Percentiles rank a stretch among this genome's conserved stretches.
Conservation (phyloP, 2,888 invertebrate genomes). For the Alloscopus bannaensis region DNA sequence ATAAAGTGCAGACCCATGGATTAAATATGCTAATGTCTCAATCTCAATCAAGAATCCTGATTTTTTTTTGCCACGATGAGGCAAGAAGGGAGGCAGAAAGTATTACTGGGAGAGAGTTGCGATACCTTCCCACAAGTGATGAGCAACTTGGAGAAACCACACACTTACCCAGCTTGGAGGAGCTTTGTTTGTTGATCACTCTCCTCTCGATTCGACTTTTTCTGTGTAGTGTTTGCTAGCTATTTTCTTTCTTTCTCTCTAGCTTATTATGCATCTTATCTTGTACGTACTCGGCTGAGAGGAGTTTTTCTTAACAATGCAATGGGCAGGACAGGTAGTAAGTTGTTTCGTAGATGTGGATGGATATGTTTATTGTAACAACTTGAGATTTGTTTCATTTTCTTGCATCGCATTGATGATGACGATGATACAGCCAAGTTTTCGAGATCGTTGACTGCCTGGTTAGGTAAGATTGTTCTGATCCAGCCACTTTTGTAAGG, state of each 20-base stretch:
- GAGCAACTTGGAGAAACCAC: background rate
- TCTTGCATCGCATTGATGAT: slow-evolving; percentile 45
- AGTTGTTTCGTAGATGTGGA: slow-evolving; percentile 60
- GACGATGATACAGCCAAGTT: slow-evolving; percentile 42
- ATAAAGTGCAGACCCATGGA: slow-evolving; percentile 55
- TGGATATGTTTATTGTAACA: slow-evolving; percentile 63
- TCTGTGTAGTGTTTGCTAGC: slow-evolving; percentile 46
- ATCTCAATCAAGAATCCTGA: slow-evolving; percentile 66
- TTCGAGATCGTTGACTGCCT: slow-evolving; percentile 57
- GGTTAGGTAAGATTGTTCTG: slow-evolving; percentile 3
- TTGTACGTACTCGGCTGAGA: slow-evolving; percentile 14
- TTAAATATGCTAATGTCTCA: slow-evolving; percentile 68
- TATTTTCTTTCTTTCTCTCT: slow-evolving; percentile 1
- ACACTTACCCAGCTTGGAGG: background rate
- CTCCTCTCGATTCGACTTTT: slow-evolving; percentile 46
- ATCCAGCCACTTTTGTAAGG: slow-evolving; percentile 26
- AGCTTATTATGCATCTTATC: too few species aligned
- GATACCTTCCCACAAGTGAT: too few species aligned
- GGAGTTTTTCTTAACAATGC: slow-evolving; percentile 37
- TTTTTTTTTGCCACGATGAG: slow-evolving; percentile 52
- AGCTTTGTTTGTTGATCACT: slow-evolving; percentile 17
- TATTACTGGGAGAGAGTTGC: too few species aligned
- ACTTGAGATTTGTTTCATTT: slow-evolving; percentile 59
- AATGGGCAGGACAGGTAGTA: slow-evolving; percentile 39
- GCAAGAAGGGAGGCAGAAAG: slow-evolving; percentile 30